These are phyloP conservation scores for Picus viridis DNA, from an alignment of 2,797 vertebrate genomes.

Conservation along the genomic window DNA sequence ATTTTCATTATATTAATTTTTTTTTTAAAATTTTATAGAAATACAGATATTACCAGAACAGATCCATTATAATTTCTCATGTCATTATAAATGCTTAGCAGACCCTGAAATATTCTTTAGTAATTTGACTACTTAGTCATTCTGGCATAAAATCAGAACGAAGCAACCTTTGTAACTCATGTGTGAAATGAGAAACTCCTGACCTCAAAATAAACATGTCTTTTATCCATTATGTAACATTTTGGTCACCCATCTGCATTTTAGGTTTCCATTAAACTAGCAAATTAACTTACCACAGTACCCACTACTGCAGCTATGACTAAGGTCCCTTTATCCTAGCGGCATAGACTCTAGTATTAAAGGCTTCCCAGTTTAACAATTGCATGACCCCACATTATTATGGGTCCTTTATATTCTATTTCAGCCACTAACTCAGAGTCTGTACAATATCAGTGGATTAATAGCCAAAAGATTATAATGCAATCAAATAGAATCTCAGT, in stretches of 20 bases:
- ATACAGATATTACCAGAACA: constrained; percentile 37
- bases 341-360: not conserved
- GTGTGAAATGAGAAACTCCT: constrained; percentile 76
- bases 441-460: not conserved
- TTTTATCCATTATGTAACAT: constrained; percentile 17
- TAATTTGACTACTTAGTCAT: constrained; percentile 42
- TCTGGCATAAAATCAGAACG: constrained; percentile 78
- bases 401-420: not conserved
- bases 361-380: not conserved
- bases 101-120: constrained; percentile 48
- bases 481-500: not conserved
- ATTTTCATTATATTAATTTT: not conserved
- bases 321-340: not conserved
- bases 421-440: not conserved
- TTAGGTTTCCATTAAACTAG: constrained; percentile 16
- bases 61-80: constrained; percentile 25
- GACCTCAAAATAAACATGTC: not conserved
- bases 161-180: constrained; percentile 74
- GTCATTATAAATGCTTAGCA: constrained; percentile 49
- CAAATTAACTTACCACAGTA: constrained; percentile 1
- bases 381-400: not conserved
- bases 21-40: not conserved
- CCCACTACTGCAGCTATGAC: not conserved
- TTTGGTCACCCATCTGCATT: not conserved
- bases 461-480: not conserved